phyloP scores from a whole-genome alignment of 2,113 vertebrate genomes.

The Seriola aureovittata region DNA sequence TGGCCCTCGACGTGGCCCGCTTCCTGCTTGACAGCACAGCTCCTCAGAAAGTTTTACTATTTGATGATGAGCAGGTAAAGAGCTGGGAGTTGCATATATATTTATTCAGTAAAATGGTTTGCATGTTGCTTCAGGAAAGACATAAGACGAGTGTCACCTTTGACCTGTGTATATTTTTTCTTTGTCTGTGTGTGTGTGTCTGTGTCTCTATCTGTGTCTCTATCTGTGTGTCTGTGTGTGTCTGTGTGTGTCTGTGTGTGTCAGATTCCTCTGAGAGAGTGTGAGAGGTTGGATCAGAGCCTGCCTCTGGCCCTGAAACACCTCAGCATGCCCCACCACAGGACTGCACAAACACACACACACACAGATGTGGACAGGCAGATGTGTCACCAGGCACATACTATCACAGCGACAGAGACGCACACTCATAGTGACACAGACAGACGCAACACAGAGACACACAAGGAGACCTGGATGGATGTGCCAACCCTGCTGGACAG shows the following conservation, averaged over 20 bases:
- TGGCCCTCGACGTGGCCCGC: constrained; percentile 89
- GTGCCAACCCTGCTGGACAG: not conserved
- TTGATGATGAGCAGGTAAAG: constrained; percentile 77
- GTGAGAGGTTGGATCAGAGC: constrained; percentile 87
- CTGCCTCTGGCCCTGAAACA: constrained; percentile 89
- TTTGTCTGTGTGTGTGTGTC: not conserved
- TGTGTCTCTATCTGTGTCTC: no score
- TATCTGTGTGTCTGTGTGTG: no score
- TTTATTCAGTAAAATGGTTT: not conserved
- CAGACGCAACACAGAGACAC: not conserved
- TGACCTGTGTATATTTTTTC: not conserved
- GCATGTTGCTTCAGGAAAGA: not conserved
- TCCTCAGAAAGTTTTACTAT: constrained; percentile 87
- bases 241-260: constrained; percentile 50
- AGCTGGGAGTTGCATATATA: not conserved
- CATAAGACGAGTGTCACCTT: not conserved
- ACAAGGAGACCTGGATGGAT: not conserved
- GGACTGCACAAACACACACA: constrained; percentile 77
- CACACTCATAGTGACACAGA: not conserved
- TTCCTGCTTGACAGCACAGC: constrained; percentile 86
- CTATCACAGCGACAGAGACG: not conserved
- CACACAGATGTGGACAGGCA: not conserved
- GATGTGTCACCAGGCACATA: not conserved
- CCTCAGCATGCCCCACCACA: constrained; percentile 83
- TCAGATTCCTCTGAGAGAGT: constrained; percentile 83